Evolutionary conservation across 1,140 invertebrate genomes (phyloP), one percentile per base, ranked within the genome.

Genomic region (Drosophila rhopaloa): DNA sequence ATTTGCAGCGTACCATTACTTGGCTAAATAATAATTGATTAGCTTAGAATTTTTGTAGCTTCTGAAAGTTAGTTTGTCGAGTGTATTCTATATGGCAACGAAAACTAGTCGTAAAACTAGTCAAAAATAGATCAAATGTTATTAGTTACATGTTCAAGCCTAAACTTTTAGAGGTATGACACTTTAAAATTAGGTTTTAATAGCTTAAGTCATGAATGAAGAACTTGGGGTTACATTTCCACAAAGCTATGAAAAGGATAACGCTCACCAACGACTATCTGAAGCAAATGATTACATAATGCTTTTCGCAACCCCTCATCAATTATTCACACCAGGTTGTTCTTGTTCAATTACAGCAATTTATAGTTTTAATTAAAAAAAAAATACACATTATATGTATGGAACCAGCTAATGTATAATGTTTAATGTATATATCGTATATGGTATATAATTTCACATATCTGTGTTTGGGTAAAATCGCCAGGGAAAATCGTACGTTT

Each of bases 401-500:
- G 82, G 81, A 85, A 86, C 74, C 82, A 78, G 58, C 79, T 88
- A 86, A 59, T 80, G 61, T 83, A 58, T 76, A 72, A 71, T 77
- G 54, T 77, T 48, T 75, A 75, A 44, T 57, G 58, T 76, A 70
- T 79, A 56, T 79, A 78, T 59, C 57, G 38, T 71, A 63, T 76
- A 60, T 76, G 72, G 61, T 72, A 63, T 73, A 77, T 81, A 72
- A 56, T 76, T 67, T 67, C 81, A 68, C 61, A 63, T 55, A 65
- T 54, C 43, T 78, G 58, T 83, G 76, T 62, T 63, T 47, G 76
- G 61, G 65, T 88, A 88, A 89, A 88, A 88, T 88, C 84, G 80
- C 77, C 72, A 81, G 75, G 61, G 46, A 85, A 83, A 79, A 88
- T 82, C 82, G 79, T 81, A 72, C 48, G 66, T 88, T 86, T 82